Evolutionary conservation across 2,113 vertebrate species (phyloP).

Genomic region (Spermophilus dauricus): DNA sequence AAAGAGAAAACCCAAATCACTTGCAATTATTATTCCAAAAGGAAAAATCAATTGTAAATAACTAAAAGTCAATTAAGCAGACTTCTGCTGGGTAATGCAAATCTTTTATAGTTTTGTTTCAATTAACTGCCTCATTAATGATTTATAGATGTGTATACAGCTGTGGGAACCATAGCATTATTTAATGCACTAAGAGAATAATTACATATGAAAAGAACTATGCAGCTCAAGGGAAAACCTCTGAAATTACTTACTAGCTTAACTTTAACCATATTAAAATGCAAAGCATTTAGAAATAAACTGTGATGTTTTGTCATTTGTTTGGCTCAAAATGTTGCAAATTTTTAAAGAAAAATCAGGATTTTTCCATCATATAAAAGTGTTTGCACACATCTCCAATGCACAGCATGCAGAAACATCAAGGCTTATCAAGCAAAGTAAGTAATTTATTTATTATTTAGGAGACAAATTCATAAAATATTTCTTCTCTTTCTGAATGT

Average conservation of each 20-base stretch:
- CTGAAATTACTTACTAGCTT: slow-evolving; percentile 88
- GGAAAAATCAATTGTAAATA: slow-evolving; percentile 92
- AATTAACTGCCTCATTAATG: slow-evolving; percentile 92
- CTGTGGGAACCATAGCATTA: slow-evolving; percentile 89
- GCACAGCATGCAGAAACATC: slow-evolving; percentile 60
- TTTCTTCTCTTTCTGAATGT: slow-evolving; percentile 72
- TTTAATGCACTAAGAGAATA: slow-evolving; percentile 90
- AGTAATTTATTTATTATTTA: slow-evolving; percentile 84
- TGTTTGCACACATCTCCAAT: slow-evolving; percentile 61
- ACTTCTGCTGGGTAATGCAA: slow-evolving; percentile 88
- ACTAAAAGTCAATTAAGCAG: slow-evolving; percentile 90
- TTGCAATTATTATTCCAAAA: slow-evolving; percentile 90
- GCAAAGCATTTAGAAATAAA: slow-evolving; percentile 84
- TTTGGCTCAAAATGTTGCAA: slow-evolving; percentile 63
- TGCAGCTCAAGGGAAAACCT: slow-evolving; percentile 86
- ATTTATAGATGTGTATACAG: slow-evolving; percentile 91
- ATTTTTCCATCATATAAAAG: slow-evolving; percentile 58
- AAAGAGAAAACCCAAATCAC: slow-evolving; percentile 77
- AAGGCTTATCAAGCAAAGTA: slow-evolving; percentile 72
- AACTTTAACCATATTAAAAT: slow-evolving; percentile 88
- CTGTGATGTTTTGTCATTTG: slow-evolving; percentile 81
- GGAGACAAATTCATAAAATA: slow-evolving; percentile 81
- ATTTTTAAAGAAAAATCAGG: slow-evolving; percentile 68
- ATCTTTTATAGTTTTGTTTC: slow-evolving; percentile 92
- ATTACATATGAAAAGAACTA: slow-evolving; percentile 90